phyloP scores from a whole-genome alignment of 1,140 invertebrate species.

The Drosophila nigrodunni region DNA sequence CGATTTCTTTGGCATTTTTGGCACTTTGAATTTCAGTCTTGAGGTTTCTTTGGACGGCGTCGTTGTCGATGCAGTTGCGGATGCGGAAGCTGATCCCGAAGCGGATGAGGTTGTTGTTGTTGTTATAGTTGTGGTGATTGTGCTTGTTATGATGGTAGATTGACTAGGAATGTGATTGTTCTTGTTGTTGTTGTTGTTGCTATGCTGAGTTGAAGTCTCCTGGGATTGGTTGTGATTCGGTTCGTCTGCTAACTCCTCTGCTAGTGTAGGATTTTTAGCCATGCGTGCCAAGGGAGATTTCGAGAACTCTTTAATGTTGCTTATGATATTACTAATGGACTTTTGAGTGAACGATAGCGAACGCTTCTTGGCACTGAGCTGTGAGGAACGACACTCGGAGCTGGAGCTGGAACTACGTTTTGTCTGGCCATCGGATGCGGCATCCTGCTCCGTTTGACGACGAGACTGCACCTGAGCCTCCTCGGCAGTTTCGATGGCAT shows the following conservation, averaged over 20 bases:
- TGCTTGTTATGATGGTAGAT: constrained; percentile 61
- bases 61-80: constrained; percentile 48
- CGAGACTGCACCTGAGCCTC: constrained; percentile 39
- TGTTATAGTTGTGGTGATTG: constrained; percentile 57
- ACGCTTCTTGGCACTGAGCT: constrained; percentile 67
- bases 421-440: constrained; percentile 39
- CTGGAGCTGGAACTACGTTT: constrained; percentile 75
- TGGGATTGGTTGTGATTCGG: constrained; percentile 42
- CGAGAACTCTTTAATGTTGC: constrained; percentile 80
- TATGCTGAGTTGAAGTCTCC: constrained; percentile 38
- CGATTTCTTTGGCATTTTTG: constrained; percentile 82
- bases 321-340: constrained; percentile 75
- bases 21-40: constrained; percentile 84
- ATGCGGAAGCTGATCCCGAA: constrained; percentile 24
- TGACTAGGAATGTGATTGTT: constrained; percentile 52
- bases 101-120: constrained; percentile 48
- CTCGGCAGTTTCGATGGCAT: constrained; percentile 70
- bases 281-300: constrained; percentile 69
- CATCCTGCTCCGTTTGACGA: constrained; percentile 30
- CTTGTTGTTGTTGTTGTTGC: constrained; percentile 46
- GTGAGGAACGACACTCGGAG: constrained; percentile 66
- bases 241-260: constrained; percentile 36
- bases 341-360: constrained; percentile 81
- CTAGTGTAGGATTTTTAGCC: constrained; percentile 38
- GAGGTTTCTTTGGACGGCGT: constrained; percentile 80